Base-by-base conservation (phyloP, 1,140 invertebrate species). In the Probaryconus sp. region DNA sequence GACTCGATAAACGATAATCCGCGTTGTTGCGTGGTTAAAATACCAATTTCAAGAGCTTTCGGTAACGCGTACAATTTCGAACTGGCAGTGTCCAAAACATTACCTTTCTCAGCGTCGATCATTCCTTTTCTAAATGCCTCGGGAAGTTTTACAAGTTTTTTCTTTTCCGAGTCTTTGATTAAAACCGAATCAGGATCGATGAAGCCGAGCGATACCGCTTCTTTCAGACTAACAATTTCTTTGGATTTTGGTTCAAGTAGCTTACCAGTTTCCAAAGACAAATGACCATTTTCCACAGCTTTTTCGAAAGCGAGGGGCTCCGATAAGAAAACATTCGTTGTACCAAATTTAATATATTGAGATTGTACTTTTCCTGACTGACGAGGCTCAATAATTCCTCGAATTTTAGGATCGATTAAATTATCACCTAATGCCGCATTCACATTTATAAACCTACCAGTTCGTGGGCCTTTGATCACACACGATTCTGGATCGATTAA, bases 161-260 rank as follows among this genome's bases (percentile, higher is more conserved):
- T 92, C 79, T 94, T 95, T 70, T 92, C 90, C 63, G 92, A 91
- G 88, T 97, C 95, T 90, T 97, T 97, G 30, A 97, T 92, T 50
- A 97, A 86, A 20, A 94, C 95, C 5, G 95, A 95, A 83, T 96
- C 92, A 0, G 95, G 92, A 88, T 98, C 95, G 37, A 98, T 92
- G 21, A 95, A 91, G 50, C 96, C 95, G 11, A 92, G 88, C 58
- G 91, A 90, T 38, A 96, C 90, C 1, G 96, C 95, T 80, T 97
- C 94, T 89, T 95, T 94, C 7, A 98, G 89, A 9, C 92, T 92
- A n/a, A 95, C 83, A 26, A 91, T 84, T 84, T 93, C 91, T 31
- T 90, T 90, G 53, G 91, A 90, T 78, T 90, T 61, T n/a, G 94
- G 92, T 89, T 95, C 93, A 24, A 89, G 93, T 69, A 95, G 91